phyloP scores from a whole-genome alignment of 2,888 invertebrate species.

The Sthenelais limicola region DNA sequence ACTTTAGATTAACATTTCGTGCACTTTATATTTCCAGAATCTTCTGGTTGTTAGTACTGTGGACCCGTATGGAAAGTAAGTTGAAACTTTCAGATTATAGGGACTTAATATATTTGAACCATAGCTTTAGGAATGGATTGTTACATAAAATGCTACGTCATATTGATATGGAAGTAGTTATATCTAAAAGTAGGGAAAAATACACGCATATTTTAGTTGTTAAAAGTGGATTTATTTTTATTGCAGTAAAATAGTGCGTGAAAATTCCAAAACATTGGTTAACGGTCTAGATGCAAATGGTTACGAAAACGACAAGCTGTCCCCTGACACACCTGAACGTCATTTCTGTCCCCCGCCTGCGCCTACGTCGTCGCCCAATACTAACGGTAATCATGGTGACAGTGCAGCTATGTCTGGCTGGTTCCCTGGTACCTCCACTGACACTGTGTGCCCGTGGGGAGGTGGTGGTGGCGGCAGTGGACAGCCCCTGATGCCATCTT shows the following conservation, averaged over 20 bases:
- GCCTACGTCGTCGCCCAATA: constrained; percentile 29
- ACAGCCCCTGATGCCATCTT: constrained; percentile 21
- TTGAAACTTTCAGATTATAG: constrained; percentile 17
- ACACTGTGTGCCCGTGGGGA: constrained; percentile 21
- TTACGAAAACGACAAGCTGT: constrained; percentile 21
- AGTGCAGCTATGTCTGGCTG: constrained; percentile 6
- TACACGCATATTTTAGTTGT: too few species aligned
- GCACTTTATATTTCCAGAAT: constrained; percentile 63
- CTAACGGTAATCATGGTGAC: not conserved
- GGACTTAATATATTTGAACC: too few species aligned
- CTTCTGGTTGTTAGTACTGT: constrained; percentile 71
- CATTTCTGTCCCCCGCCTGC: constrained; percentile 20
- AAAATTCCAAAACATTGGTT: constrained; percentile 31
- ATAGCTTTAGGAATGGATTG: too few species aligned
- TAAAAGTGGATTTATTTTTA: too few species aligned
- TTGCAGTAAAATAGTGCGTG: constrained; percentile 44
- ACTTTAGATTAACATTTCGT: too few species aligned
- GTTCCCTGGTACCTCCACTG: constrained; percentile 1
- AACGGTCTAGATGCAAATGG: constrained; percentile 43
- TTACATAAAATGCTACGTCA: too few species aligned
- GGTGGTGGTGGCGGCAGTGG: constrained; percentile 8
- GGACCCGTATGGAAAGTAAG: constrained; percentile 70
- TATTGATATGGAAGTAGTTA: too few species aligned
- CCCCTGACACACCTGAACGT: constrained; percentile 1
- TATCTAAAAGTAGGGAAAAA: too few species aligned